A percentile compares a stretch with the other conserved stretches of the same genome.
phyloP scores from a whole-genome alignment of 2,113 vertebrate genomes.

The Eudyptes chrysolophus region DNA sequence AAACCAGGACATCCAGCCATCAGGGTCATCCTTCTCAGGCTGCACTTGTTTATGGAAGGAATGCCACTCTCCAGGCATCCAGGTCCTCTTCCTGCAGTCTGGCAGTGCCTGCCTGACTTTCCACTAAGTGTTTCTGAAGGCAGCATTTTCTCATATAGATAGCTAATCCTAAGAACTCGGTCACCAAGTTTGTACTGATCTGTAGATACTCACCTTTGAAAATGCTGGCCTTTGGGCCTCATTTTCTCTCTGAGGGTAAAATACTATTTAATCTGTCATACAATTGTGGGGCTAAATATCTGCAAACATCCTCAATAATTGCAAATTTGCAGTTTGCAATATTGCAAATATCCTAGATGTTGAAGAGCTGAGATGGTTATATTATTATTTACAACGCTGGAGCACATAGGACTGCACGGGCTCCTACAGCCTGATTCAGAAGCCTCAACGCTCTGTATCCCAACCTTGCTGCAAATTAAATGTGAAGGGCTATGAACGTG shows the following conservation, averaged over 20 bases:
- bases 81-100: neutral
- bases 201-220: neutral
- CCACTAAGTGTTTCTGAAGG: neutral
- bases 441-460: neutral
- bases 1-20: neutral
- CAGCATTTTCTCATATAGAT: neutral
- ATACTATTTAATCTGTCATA: neutral
- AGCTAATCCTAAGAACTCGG: neutral
- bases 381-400: neutral
- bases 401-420: neutral
- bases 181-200: neutral
- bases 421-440: neutral
- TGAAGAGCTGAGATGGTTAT: neutral
- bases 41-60: neutral
- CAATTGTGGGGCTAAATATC: neutral
- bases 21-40: neutral
- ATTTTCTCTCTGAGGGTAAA: neutral
- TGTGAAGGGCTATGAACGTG: neutral
- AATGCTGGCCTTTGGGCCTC: neutral
- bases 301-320: neutral
- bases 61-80: neutral
- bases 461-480: constrained; percentile 8
- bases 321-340: neutral
- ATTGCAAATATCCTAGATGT: neutral
- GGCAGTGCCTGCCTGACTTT: neutral